phyloP scores from a whole-genome alignment of 2,113 vertebrate genomes.

The Cettia cetti region DNA sequence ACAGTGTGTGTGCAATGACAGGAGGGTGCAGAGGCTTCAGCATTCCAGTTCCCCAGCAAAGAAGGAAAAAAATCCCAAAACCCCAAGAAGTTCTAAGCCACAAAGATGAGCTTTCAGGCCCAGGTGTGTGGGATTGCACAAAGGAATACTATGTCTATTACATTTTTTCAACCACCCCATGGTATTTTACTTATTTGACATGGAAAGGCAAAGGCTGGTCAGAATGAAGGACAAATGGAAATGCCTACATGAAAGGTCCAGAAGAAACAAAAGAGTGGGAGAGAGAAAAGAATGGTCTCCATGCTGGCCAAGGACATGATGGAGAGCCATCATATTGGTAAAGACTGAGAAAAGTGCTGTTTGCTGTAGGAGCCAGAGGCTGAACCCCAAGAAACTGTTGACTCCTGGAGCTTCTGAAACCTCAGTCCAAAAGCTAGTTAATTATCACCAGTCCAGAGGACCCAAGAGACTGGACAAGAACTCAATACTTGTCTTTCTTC shows the following conservation, averaged over 20 bases:
- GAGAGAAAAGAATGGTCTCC: neutral
- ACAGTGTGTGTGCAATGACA: fast-evolving
- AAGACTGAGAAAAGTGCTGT: neutral
- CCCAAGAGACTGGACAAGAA: neutral
- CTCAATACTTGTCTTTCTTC: fast-evolving
- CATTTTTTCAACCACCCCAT: neutral
- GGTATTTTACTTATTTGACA: neutral
- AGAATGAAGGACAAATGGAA: neutral
- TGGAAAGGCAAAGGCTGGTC: neutral
- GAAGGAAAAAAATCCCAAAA: neutral
- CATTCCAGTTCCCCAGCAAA: neutral
- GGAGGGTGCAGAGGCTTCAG: neutral
- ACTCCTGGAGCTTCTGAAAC: neutral
- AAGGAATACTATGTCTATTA: neutral
- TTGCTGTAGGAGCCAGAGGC: neutral
- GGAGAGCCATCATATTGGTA: neutral
- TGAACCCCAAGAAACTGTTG: neutral
- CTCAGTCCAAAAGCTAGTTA: neutral
- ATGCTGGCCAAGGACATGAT: neutral
- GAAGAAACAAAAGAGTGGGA: neutral
- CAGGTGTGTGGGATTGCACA: neutral
- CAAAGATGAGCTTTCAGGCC: neutral
- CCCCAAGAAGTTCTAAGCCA: neutral
- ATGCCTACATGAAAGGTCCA: neutral
- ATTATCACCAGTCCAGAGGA: neutral